phyloP scores from a whole-genome alignment of 2,797 vertebrate species.

The Hydrophis major region DNA sequence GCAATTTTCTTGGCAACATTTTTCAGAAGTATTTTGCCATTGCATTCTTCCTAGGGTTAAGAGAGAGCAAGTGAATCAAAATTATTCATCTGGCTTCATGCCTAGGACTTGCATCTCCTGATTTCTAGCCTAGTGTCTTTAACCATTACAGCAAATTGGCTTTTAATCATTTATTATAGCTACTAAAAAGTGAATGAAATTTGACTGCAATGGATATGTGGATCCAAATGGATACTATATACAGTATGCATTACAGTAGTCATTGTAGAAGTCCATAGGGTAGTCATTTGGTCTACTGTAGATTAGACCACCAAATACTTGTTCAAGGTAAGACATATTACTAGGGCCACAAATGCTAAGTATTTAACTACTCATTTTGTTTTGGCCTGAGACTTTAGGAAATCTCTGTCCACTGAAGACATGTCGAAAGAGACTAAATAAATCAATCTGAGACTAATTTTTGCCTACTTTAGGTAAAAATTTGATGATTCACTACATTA shows the following conservation, averaged over 20 bases:
- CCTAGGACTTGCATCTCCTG: background rate
- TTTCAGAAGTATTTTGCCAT: background rate
- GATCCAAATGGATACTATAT: conserved; percentile 25
- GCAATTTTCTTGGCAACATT: background rate
- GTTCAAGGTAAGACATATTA: background rate
- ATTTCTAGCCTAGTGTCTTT: background rate
- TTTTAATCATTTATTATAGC: background rate
- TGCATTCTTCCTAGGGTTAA: background rate
- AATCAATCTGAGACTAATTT: background rate
- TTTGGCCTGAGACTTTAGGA: background rate
- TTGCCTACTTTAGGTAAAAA: background rate
- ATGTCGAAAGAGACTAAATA: background rate
- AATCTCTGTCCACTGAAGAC: background rate
- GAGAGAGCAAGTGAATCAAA: background rate
- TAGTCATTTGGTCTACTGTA: background rate
- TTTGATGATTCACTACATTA: background rate
- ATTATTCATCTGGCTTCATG: background rate
- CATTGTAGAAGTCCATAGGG: background rate
- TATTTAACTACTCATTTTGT: background rate
- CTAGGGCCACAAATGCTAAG: background rate
- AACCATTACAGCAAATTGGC: background rate
- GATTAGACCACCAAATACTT: background rate
- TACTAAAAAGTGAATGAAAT: conserved; percentile 7
- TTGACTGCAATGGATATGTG: background rate
- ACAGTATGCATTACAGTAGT: background rate